Percentiles rank a stretch among this genome's conserved stretches.
These are phyloP conservation scores for Tachuris rubrigastra DNA, from an alignment of 2,113 vertebrate species.

Conservation along the genomic window DNA sequence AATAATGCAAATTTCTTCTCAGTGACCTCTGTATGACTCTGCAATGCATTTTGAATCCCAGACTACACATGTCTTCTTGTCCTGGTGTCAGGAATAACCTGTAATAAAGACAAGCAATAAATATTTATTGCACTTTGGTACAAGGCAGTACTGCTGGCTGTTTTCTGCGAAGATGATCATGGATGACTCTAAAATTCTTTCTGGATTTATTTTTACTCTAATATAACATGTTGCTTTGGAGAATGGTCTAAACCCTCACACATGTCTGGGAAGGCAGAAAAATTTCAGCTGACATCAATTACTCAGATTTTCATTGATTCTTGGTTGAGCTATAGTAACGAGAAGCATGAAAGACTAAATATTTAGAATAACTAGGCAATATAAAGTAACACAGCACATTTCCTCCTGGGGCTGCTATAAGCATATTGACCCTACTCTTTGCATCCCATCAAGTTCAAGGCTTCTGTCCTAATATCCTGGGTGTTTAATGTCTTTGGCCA, in stretches of 20 bases:
- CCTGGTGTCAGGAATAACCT: background rate
- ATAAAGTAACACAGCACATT: background rate
- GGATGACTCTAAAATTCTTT: background rate
- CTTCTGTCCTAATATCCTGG: background rate
- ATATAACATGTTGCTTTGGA: background rate
- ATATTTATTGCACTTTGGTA: background rate
- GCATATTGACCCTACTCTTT: background rate
- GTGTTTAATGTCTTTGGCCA: background rate
- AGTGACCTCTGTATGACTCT: background rate
- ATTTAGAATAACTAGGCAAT: background rate
- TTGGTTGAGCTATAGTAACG: background rate
- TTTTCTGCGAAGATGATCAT: background rate
- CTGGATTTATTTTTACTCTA: background rate
- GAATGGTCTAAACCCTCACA: background rate
- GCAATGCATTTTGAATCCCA: background rate
- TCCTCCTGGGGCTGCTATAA: background rate
- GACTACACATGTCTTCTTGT: background rate
- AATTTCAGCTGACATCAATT: background rate
- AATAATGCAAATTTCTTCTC: background rate
- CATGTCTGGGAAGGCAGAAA: background rate
- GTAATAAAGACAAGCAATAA: background rate
- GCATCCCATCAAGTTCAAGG: background rate
- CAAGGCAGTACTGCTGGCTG: background rate
- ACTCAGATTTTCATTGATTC: background rate
- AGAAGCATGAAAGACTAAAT: conserved; percentile 6